Conservation (phyloP, 2,888 invertebrate genomes). For the Proisotoma minuta region DNA sequence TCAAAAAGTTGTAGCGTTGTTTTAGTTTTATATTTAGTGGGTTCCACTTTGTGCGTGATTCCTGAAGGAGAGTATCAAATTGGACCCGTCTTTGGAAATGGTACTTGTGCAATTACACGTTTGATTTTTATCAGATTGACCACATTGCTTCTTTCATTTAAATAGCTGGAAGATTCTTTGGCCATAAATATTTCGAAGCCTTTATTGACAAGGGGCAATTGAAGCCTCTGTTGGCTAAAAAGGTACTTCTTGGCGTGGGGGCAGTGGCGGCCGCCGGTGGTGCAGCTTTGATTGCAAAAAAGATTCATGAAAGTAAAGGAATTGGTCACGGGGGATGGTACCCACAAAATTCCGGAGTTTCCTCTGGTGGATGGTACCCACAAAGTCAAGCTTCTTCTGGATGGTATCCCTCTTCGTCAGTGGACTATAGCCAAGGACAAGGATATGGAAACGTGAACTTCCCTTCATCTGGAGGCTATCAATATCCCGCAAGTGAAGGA, state of each 20-base stretch:
- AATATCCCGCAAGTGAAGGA: not conserved
- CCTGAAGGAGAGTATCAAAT: conserved; percentile 33
- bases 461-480: not conserved
- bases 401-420: not conserved
- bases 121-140: not conserved
- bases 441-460: conserved; percentile 3
- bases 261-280: conserved; percentile 38
- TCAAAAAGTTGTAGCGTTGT: conserved; percentile 8
- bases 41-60: conserved; percentile 28
- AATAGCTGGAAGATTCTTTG: conserved; percentile 25
- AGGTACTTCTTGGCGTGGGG: conserved; percentile 29
- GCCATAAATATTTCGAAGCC: conserved; percentile 26
- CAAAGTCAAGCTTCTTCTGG: not conserved
- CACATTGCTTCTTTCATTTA: not conserved
- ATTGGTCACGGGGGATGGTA: conserved; percentile 6
- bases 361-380: not conserved
- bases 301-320: conserved; percentile 16
- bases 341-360: not conserved
- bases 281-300: conserved; percentile 25
- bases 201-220: conserved; percentile 24
- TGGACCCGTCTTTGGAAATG: conserved; percentile 29
- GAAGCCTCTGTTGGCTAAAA: conserved; percentile 27
- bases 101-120: not conserved
- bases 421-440: not conserved
- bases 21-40: conserved; percentile 18